Evolutionary conservation across 1,140 invertebrate species (phyloP).

Genomic region (Theocolax elegans): DNA sequence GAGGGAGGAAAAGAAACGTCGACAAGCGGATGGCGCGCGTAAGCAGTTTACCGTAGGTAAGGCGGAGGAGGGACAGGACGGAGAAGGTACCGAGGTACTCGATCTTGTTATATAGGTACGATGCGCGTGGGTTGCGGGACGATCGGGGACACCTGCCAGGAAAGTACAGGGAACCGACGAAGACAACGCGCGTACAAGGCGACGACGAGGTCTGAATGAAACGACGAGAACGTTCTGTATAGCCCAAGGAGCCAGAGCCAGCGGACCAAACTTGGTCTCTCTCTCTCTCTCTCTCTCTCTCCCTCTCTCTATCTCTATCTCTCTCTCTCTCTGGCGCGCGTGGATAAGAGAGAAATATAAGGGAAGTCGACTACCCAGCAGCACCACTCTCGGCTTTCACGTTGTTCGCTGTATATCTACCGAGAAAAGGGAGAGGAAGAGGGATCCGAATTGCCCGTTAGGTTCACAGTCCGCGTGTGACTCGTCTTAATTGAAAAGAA

Average conservation of each 20-base stretch:
- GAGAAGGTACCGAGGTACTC: not conserved
- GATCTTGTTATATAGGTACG: conserved; percentile 18
- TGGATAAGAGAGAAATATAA: not conserved
- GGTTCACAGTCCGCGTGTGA: no score
- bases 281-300: no score
- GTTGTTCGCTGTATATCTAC: no score
- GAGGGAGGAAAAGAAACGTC: not conserved
- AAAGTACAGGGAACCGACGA: not conserved
- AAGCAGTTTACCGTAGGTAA: conserved; percentile 24
- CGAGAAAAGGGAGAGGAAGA: no score
- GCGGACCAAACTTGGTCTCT: no score
- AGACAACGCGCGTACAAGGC: not conserved
- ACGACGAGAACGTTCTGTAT: not conserved
- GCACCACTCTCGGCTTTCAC: no score
- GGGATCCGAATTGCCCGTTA: no score
- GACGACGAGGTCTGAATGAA: conserved; percentile 20
- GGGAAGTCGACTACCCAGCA: no score
- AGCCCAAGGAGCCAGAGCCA: no score
- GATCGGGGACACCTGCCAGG: not conserved
- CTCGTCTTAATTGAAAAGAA: conserved; percentile 16
- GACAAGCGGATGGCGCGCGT: not conserved
- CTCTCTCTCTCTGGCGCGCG: no score
- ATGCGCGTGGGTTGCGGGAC: not conserved
- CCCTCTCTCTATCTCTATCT: no score
- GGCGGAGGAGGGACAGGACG: no score